Percentiles rank a stretch among this genome's conserved stretches.
phyloP scores from a whole-genome alignment of 1,140 invertebrate species.

The Apis dorsata region DNA sequence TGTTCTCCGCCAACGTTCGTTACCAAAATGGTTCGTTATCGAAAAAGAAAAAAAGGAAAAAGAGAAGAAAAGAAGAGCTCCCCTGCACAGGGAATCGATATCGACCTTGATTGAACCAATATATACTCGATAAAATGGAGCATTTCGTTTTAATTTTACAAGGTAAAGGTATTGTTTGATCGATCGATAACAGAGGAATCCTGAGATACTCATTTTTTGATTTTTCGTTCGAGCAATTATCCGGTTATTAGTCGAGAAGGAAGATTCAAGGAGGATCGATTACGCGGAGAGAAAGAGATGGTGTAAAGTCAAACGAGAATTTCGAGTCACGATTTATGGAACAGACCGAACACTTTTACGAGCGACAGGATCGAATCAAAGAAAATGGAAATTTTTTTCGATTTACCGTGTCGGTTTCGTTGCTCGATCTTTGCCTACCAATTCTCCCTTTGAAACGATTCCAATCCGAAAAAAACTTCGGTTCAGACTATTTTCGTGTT shows the following conservation, averaged over 20 bases:
- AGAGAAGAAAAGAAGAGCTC: too few species aligned
- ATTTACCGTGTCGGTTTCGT: background rate
- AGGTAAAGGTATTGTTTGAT: too few species aligned
- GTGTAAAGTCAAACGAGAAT: conserved; percentile 21
- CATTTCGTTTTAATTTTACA: too few species aligned
- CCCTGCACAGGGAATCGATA: too few species aligned
- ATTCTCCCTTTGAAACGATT: background rate
- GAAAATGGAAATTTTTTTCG: conserved; percentile 30
- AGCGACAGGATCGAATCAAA: background rate
- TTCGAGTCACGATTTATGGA: conserved; percentile 24
- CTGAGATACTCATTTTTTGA: background rate
- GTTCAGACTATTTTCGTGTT: background rate
- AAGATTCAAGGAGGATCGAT: conserved; percentile 25
- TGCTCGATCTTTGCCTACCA: conserved; percentile 6
- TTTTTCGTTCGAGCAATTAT: conserved; percentile 25
- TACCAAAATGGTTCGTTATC: background rate
- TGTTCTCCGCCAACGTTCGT: background rate
- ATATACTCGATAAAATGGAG: too few species aligned
- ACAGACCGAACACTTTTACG: conserved; percentile 3
- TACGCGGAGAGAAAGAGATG: conserved; percentile 6
- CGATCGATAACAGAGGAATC: background rate
- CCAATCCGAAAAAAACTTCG: background rate
- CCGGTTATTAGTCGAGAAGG: background rate
- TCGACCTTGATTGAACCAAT: too few species aligned
- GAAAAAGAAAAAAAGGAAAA: too few species aligned